Evolutionary conservation across 2,888 invertebrate species (phyloP), one percentile per base, ranked within the genome.

Genomic region (Dastarcus helophoroides): DNA sequence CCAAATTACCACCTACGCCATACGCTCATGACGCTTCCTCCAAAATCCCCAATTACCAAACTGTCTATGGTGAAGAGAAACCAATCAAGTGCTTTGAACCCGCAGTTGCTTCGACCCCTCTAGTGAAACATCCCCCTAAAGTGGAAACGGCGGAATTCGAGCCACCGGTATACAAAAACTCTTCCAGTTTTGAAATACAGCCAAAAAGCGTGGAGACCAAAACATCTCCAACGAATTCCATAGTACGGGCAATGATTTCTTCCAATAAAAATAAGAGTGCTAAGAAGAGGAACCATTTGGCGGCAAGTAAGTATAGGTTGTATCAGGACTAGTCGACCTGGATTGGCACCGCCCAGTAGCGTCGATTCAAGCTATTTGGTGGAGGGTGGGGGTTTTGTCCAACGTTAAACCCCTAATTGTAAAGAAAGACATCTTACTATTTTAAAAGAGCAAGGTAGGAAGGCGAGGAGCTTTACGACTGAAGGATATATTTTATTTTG

Each of bases 231-330:
- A 61, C 53, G 26, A 63, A 65, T 36, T 63, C 67, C 25, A 64
- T 66, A 14, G 67, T 67, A 2, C 53, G 71, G n/a, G 69, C 67
- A 11, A 67, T 73, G 40, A 70, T 73, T 47, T 68, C 69, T 14
- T 59, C 67, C 0, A 65, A 66, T 36, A 76, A 77, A 51, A 69
- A 68, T 1, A 60, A 73, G 37, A 71, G 71, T n/a, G 57, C 71
- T 22, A 79, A 79, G 51, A 81, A 81, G 62, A 79, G 78, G 51
- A 82, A 79, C 51, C 76, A 76, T 13, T 33, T 51, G 9, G 62
- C 82, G 16, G 76, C 79, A 21, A 83, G 79, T 80, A 52, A 72
- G 76, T 69, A n/a, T n/a, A n/a, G n/a, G n/a, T n/a, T n/a, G n/a
- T n/a, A n/a, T n/a, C n/a, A n/a, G n/a, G n/a, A n/a, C n/a, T n/a